Evolutionary conservation across 2,113 vertebrate genomes (phyloP).

Genomic region (Coturnix japonica): DNA sequence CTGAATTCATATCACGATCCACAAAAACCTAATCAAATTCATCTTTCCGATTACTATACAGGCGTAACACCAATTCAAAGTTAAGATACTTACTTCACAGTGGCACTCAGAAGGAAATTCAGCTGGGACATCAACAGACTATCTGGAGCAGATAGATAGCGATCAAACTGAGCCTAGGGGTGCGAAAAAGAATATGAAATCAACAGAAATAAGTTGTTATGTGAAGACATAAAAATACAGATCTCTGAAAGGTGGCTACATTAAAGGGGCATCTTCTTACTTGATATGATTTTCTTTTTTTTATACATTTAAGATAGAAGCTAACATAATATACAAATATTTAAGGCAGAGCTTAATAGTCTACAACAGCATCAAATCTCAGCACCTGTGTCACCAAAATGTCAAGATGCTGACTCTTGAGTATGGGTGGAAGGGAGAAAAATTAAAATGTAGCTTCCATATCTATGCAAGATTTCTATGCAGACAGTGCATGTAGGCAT

Average conservation of each 20-base stretch:
- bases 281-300: not conserved
- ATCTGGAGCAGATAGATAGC: conserved; percentile 93
- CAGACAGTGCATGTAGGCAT: not conserved
- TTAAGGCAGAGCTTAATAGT: not conserved
- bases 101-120: conserved; percentile 94
- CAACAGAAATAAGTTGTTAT: not conserved
- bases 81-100: conserved; percentile 90
- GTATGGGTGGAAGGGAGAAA: not conserved
- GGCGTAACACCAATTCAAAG: not conserved
- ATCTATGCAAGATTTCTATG: not conserved
- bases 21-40: conserved; percentile 11
- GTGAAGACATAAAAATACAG: not conserved
- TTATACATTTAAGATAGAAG: not conserved
- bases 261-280: not conserved
- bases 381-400: not conserved
- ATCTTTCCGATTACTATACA: not conserved
- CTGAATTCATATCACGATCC: not conserved
- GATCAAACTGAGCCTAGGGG: conserved; percentile 93
- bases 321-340: not conserved
- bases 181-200: not conserved
- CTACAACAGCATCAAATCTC: not conserved
- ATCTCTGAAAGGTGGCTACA: not conserved
- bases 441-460: not conserved
- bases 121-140: conserved; percentile 92
- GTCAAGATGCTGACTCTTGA: not conserved